Evolutionary conservation across 1,140 invertebrate genomes (phyloP), one percentile per base, ranked within the genome.

Genomic region (Drosophila watanabei): DNA sequence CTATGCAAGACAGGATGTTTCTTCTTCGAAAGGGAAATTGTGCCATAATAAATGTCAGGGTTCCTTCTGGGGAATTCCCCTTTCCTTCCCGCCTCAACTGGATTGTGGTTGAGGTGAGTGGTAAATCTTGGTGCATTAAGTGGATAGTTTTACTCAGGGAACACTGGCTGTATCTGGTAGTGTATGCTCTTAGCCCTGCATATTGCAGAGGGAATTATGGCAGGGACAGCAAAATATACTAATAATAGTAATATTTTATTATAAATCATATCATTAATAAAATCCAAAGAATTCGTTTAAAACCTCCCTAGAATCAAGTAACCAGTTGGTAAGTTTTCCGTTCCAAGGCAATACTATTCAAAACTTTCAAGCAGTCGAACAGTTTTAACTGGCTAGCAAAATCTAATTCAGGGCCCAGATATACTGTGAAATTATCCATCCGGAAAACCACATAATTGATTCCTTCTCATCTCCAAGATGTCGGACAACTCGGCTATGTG

Each of bases 31-130:
- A 43, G 62, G 66, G 64, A 70, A 56, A 71, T 70, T 37, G 35
- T 32, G 58, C 30, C 45, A 65, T 80, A 88, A 85, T 88, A 88
- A 84, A 89, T 89, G 81, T 70, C 70, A 54, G 54, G n/a, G 58
- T 35, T 61, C 32, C 37, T 71, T 59, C 58, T 71, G 32, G 68
- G 68, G 39, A 52, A 73, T 61, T 24, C 46, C 24, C 51, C 30
- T 18, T 18, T 6, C 8, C 0, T 18, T 8, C 4, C 14, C 33
- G 5, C n/a, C 13, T 4, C 24, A 18, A 43, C 46, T 68, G 28
- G 24, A 69, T 45, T 43, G 46, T 39, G 24, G n/a, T 73, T 30
- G 54, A 39, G 43, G 35, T 41, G 32, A 61, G 30, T 37, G 37
- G 32, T 39, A 35, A 41, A 18, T 72, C 16, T 49, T 49, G 0